These are phyloP conservation scores for Halesus radiatus DNA, from an alignment of 1,140 invertebrate genomes.

Conservation along the genomic window DNA sequence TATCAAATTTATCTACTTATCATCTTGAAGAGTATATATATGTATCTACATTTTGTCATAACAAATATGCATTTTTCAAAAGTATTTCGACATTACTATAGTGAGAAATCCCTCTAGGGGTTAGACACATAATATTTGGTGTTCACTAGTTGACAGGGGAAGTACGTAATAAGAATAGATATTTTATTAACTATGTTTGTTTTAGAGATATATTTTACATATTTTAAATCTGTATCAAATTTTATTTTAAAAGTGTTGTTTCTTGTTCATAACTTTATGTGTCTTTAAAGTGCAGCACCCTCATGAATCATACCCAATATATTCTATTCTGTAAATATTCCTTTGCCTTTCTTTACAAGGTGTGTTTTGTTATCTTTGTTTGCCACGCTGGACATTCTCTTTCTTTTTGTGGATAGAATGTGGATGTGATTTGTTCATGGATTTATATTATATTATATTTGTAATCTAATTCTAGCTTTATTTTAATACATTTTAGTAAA, in stretches of 20 bases:
- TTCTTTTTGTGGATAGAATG: constrained; percentile 37
- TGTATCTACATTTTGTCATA: constrained; percentile 28
- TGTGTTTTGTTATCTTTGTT: not conserved
- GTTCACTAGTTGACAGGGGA: constrained; percentile 55
- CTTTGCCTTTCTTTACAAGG: constrained; percentile 22
- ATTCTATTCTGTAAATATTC: not conserved
- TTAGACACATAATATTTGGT: constrained; percentile 55
- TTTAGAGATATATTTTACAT: constrained; percentile 52
- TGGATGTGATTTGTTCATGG: constrained; percentile 28
- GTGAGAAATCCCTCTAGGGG: constrained; percentile 57
- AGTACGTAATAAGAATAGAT: constrained; percentile 48
- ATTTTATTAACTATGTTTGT: constrained; percentile 55
- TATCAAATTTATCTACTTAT: constrained; percentile 44
- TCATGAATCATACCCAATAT: not conserved
- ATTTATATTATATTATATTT: constrained; percentile 36
- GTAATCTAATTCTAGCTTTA: constrained; percentile 45
- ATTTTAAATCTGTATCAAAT: constrained; percentile 39
- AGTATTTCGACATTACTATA: constrained; percentile 45
- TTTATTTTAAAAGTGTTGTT: constrained; percentile 32
- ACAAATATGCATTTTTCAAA: constrained; percentile 42
- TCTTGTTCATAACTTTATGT: constrained; percentile 21
- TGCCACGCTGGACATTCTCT: not conserved
- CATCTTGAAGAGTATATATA: not conserved
- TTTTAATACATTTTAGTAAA: constrained; percentile 48
- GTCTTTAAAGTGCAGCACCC: constrained; percentile 16